Evolutionary conservation across 1,140 invertebrate genomes (phyloP), one percentile per base, ranked within the genome.

Genomic region (Pseudoatta argentina): DNA sequence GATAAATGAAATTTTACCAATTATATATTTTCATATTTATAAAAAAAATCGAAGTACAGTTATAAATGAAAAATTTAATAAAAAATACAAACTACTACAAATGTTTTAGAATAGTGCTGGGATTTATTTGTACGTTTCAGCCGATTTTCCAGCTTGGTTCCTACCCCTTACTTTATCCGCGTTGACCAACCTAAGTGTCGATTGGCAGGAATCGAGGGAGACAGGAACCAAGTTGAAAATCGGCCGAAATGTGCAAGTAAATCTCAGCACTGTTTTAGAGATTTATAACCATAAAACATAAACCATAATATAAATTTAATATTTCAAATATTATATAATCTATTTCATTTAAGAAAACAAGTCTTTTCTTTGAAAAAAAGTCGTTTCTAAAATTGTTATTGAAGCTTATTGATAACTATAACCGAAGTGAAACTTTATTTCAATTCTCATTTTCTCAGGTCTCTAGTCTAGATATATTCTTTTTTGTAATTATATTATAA

Each of bases 21-120:
- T 57, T 21, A 73, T 57, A 73, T 10, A 75, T 14, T 3, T 75
- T 75, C 39, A 44, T 76, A 0, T n/a, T n/a, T n/a, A n/a, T 34
- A 59, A 4, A 34, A 76, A 27, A 27, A 27, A 76, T 59, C 39
- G 30, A 24, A n/a, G 24, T 77, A 63, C 7, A 76, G 12, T 39
- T 14, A 4, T 76, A 61, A 76, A 21, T 18, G 34, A 73, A 27
- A 27, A 61, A 61, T 16, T 61, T 57, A 57, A 55, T 55, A 55
- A 55, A 44, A 44, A 10, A 69, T 3, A 8, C 4, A 30, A 72
- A 53, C 30, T 7, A 16, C 21, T 24, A 16, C 5, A 69, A 69
- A 48, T 67, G 2, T 73, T n/a, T 73, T 34, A 39, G 7, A 39
- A 7, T 7, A 39, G 34, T 39, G 34, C 0, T 39, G 7, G 34